Evolutionary conservation across 2,888 invertebrate species (phyloP), one percentile per base, ranked within the genome.

Genomic region (Xestia sexstrigata): DNA sequence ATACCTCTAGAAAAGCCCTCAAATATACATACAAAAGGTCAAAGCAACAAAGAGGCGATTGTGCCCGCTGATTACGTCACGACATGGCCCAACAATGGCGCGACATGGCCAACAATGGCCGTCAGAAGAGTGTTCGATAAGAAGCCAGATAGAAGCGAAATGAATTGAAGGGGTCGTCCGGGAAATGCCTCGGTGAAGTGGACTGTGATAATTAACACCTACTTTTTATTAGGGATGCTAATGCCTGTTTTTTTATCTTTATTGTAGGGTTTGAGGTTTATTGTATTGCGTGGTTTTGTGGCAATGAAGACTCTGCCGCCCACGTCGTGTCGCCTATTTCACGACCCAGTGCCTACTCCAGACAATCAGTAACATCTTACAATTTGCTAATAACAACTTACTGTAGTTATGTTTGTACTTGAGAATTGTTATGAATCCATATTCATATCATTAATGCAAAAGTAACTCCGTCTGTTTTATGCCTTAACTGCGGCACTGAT

Each of bases 1-100:
- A 88, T 90, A 87, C 87, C 80, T 83, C 84, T 83, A 88, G 88
- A 90, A 89, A 88, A 79, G 79, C 79, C 86, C 83, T 84, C 84
- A 89, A 88, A 89, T 86, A 82, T 79, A 87, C 84, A 88, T 84
- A 88, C 86, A 89, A 88, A 88, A 86, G 88, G 88, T 87, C 89
- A 78, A 74, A 75, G 62, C 83, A 78, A 89, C 88, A 89, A 89
- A 87, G 87, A 81, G 42, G 74, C 68, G 88, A 88, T 88, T 76
- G 88, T 76, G 76, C 55, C 70, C 62, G 62, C 79, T 79, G 89
- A 89, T 89, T 84, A 78, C 73, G 77, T 82, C 86, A 70, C 66
- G 73, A 70, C 68, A 63, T 76, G 65, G 67, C 78, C 79, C 66
- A 81, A 80, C 76, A 81, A 71, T 81, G 47, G 73, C 72, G 66